phyloP scores from a whole-genome alignment of 1,140 invertebrate species.

The Batillaria attramentaria region DNA sequence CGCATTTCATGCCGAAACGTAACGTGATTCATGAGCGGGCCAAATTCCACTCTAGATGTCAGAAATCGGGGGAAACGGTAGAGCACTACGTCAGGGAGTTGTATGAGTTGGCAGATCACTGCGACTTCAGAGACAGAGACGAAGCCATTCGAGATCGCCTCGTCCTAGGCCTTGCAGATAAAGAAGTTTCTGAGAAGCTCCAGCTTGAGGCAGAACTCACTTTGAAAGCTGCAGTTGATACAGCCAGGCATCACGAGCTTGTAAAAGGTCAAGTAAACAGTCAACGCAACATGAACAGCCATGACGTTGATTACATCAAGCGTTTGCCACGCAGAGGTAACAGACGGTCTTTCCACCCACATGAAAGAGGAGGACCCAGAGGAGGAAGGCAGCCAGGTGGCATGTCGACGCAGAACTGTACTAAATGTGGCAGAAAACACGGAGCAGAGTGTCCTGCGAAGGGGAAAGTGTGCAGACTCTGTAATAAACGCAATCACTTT shows the following conservation, averaged over 20 bases:
- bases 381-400: neutral
- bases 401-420: too few species aligned
- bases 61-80: conserved; percentile 9
- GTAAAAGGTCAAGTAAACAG: neutral
- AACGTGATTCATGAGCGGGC: neutral
- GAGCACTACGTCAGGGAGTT: neutral
- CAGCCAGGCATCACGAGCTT: neutral
- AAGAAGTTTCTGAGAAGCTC: neutral
- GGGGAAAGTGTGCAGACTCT: conserved; percentile 15
- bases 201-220: neutral
- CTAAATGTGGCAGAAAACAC: neutral
- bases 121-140: conserved; percentile 21
- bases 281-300: neutral
- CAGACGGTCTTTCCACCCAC: neutral
- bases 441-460: conserved; percentile 7
- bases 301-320: neutral
- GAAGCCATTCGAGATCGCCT: conserved; percentile 23
- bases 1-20: neutral
- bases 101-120: conserved; percentile 19
- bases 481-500: conserved; percentile 23
- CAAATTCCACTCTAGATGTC: neutral
- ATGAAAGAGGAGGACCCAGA: neutral
- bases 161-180: neutral
- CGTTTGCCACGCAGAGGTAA: neutral
- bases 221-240: neutral